Evolutionary conservation across 2,888 invertebrate genomes (phyloP), one percentile per base, ranked within the genome.

Genomic region (Melinaea menophilus): DNA sequence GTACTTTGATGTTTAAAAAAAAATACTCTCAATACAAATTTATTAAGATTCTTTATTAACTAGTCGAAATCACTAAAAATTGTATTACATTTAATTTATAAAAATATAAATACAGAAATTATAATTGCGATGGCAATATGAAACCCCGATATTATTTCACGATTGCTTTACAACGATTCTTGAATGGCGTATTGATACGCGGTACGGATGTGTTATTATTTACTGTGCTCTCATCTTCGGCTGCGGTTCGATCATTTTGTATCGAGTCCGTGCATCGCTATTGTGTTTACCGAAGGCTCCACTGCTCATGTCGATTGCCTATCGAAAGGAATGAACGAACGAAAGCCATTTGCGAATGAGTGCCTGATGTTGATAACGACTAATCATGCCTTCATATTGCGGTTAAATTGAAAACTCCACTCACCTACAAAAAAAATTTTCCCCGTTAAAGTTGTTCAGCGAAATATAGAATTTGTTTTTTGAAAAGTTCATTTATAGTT

Each of bases 201-300:
- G 58, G 61, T 46, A 58, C 64, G 62, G 63, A 63, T 69, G 75
- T 76, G 78, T 82, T 86, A 85, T 84, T 87, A 81, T 88, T 88
- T 84, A 75, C 82, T 65, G 74, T 72, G 72, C 78, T 81, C 84
- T 83, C 82, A 81, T 86, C 79, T 82, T 80, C 75, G 75, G 74
- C 75, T 74, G 75, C 74, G 74, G 77, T 79, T 79, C 80, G 72
- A 79, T 81, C 78, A 76, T 73, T 74, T 75, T 75, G 73, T 77
- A 81, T 85, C 79, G 78, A 82, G 82, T 75, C 77, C 77, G 79
- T 84, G 85, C 85, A 81, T 78, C 79, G 79, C 81, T 85, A 86
- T 86, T 86, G 85, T 88, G 78, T 90, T 89, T 89, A 82, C 86
- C 70, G 79, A 88, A 81, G 82, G 83, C 89, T 89, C 81, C 77